These are phyloP conservation scores for Mallotus villosus DNA, from an alignment of 2,797 vertebrate species.

Conservation along the genomic window DNA sequence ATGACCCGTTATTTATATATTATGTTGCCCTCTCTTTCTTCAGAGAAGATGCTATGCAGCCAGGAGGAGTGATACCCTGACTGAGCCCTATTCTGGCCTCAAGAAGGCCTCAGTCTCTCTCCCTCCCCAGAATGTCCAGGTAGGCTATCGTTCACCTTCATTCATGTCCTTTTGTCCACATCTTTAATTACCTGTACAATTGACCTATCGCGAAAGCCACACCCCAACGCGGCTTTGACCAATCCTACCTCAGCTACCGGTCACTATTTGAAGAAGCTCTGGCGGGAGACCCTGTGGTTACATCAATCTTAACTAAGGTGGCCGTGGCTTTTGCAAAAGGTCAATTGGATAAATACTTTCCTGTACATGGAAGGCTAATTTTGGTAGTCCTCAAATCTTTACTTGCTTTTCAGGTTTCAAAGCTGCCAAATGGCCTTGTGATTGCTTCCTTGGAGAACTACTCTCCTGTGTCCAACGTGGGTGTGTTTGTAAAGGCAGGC, in stretches of 20 bases:
- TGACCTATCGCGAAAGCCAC: no score
- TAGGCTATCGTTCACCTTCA: conserved; percentile 18
- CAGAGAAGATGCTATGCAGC: conserved; percentile 74
- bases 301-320: no score
- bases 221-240: no score
- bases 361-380: neutral
- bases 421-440: conserved; percentile 87
- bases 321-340: neutral
- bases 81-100: conserved; percentile 48
- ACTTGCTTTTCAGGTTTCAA: conserved; percentile 71
- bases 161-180: no score
- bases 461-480: conserved; percentile 84
- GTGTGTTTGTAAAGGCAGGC: conserved; percentile 89
- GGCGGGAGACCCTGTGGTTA: no score
- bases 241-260: no score
- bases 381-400: neutral
- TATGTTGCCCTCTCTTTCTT: conserved; percentile 8
- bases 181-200: no score
- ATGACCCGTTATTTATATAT: neutral
- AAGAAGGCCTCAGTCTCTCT: conserved; percentile 25
- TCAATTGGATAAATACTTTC: no score
- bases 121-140: conserved; percentile 67
- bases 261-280: no score
- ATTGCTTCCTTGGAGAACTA: conserved; percentile 90
- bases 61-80: conserved; percentile 56